These are phyloP conservation scores for Liasis olivaceus DNA, from an alignment of 2,797 vertebrate genomes.

Conservation along the genomic window DNA sequence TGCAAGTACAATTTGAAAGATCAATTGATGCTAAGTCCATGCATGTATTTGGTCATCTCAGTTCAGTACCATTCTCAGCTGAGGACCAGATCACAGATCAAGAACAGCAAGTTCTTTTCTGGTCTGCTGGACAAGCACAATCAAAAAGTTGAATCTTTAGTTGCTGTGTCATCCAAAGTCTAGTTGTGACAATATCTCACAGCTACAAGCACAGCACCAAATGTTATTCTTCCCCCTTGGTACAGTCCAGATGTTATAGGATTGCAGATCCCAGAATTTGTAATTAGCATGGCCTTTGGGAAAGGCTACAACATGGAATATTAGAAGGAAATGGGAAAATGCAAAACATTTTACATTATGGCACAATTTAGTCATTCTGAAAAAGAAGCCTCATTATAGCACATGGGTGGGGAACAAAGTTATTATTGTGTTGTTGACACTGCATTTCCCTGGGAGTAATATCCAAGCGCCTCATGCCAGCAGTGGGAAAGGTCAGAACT, in stretches of 20 bases:
- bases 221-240: background rate
- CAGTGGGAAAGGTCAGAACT: background rate
- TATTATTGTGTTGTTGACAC: background rate
- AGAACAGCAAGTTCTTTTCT: background rate
- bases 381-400: background rate
- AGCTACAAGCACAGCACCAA: background rate
- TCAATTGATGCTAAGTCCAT: no score
- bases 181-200: background rate
- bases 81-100: background rate
- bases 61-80: background rate
- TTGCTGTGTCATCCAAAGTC: background rate
- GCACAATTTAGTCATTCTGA: background rate
- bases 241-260: background rate
- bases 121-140: background rate
- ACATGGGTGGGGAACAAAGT: background rate
- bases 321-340: background rate
- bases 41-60: background rate
- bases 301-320: background rate
- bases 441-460: background rate
- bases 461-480: background rate
- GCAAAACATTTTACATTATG: background rate
- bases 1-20: background rate
- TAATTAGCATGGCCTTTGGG: background rate
- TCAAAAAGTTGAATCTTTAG: background rate
- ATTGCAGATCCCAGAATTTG: background rate